phyloP scores from a whole-genome alignment of 2,797 vertebrate species.

The Mormyrops boulengeri region DNA sequence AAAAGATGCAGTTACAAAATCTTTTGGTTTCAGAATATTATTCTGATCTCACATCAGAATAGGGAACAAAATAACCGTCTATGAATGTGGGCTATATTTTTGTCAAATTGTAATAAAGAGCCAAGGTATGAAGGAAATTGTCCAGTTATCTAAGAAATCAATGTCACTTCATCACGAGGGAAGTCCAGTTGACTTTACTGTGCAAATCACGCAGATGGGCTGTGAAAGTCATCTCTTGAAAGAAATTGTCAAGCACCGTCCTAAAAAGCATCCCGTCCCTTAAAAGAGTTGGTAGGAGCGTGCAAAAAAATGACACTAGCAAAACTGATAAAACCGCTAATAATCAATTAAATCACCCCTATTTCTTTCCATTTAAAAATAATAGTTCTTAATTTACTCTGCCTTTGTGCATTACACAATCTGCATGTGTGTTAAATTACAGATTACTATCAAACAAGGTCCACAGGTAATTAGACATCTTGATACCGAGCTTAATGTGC shows the following conservation, averaged over 20 bases:
- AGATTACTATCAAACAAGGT: neutral
- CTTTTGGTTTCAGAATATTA: neutral
- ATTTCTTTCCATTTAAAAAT: neutral
- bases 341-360: neutral
- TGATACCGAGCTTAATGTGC: neutral
- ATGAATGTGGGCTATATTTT: neutral
- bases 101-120: neutral
- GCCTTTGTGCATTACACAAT: neutral
- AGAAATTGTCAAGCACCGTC: neutral
- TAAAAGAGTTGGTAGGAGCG: neutral
- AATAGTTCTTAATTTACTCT: neutral
- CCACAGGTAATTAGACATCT: neutral
- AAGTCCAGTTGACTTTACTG: neutral
- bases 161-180: neutral
- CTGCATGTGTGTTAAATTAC: neutral
- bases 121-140: neutral
- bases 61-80: neutral
- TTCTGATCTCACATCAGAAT: neutral
- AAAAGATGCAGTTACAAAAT: neutral
- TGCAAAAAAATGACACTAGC: neutral
- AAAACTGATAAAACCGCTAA: neutral
- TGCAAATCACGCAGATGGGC: neutral
- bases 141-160: neutral
- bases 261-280: neutral
- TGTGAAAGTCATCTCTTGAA: neutral